These are phyloP conservation scores for Notamacropus eugenii DNA, from an alignment of 2,797 vertebrate genomes.

Conservation along the genomic window DNA sequence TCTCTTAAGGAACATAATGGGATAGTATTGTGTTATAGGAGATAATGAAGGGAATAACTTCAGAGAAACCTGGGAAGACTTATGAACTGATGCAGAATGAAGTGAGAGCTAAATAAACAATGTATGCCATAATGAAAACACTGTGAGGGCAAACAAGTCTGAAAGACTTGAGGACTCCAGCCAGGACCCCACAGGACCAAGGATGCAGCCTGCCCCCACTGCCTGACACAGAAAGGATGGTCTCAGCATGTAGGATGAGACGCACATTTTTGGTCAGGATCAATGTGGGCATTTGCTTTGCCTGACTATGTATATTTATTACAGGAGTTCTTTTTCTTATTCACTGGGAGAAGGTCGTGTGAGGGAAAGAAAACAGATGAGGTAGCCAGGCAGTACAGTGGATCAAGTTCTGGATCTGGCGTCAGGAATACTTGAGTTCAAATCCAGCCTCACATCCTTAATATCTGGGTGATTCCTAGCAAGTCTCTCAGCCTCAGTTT, in stretches of 20 bases:
- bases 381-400: neutral
- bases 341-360: neutral
- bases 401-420: neutral
- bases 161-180: neutral
- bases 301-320: neutral
- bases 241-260: neutral
- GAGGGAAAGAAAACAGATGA: neutral
- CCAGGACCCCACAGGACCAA: neutral
- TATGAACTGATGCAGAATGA: neutral
- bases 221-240: neutral
- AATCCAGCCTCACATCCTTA: neutral
- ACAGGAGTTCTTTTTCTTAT: neutral
- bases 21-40: neutral
- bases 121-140: neutral
- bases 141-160: neutral
- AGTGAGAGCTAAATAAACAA: neutral
- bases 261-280: neutral
- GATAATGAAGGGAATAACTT: neutral
- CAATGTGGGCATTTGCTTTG: neutral
- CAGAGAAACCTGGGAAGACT: neutral
- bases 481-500: neutral
- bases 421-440: neutral
- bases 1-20: neutral
- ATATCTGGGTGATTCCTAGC: neutral
- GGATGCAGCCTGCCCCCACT: neutral